Evolutionary conservation across 2,888 invertebrate species (phyloP).

Genomic region (Archips crataeganus): DNA sequence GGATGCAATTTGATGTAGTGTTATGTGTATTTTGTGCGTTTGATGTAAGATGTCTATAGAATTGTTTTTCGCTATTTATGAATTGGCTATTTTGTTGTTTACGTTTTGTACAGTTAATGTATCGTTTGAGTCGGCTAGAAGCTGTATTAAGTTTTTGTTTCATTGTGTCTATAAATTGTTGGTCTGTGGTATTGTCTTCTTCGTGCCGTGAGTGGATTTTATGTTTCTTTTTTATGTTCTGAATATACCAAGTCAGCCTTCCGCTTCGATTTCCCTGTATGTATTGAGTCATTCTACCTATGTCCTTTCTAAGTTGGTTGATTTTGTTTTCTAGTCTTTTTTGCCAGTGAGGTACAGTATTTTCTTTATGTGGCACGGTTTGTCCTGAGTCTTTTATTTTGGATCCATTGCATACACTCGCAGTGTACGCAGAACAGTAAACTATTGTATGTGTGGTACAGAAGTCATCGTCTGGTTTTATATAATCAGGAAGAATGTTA

Average conservation of each 20-base stretch:
- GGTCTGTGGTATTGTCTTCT: not conserved
- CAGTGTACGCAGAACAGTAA: no score
- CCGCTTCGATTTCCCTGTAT: not conserved
- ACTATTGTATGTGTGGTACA: no score
- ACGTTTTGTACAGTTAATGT: no score
- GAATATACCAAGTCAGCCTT: not conserved
- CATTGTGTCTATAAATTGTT: not conserved
- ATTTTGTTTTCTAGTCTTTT: constrained; percentile 40
- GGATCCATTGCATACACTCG: no score
- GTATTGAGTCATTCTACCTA: constrained; percentile 23
- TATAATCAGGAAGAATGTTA: constrained; percentile 16
- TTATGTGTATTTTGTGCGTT: no score
- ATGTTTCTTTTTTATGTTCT: not conserved
- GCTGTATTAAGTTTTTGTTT: not conserved
- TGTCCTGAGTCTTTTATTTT: no score
- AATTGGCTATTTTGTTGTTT: no score
- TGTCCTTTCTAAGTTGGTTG: constrained; percentile 32
- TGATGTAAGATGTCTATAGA: no score
- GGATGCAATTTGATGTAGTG: no score
- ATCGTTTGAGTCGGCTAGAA: no score
- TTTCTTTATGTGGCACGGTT: not conserved
- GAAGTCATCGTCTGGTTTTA: not conserved
- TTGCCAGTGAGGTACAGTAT: constrained; percentile 37
- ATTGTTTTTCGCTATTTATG: no score
- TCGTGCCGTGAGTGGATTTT: not conserved